These are phyloP conservation scores for Ypsolopha scabrella DNA, from an alignment of 2,888 invertebrate genomes.

Conservation along the genomic window DNA sequence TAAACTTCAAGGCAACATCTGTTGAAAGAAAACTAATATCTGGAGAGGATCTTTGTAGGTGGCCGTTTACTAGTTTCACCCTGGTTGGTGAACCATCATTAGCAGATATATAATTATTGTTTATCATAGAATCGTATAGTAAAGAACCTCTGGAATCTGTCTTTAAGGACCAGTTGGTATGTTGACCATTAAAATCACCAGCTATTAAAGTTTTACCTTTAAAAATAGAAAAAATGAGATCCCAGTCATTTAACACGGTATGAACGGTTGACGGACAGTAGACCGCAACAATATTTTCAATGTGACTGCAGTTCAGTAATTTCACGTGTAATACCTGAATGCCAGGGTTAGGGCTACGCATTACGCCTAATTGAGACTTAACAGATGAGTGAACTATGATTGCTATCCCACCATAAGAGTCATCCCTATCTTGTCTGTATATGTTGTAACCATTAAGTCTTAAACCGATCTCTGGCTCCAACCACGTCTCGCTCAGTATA, in stretches of 20 bases:
- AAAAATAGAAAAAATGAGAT: slow-evolving; percentile 9
- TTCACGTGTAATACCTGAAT: slow-evolving; percentile 9
- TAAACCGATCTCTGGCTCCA: slow-evolving; percentile 3
- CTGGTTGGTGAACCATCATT: slow-evolving; percentile 13
- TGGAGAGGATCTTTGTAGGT: slow-evolving; percentile 13
- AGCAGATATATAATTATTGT: slow-evolving; percentile 9
- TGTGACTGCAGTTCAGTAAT: slow-evolving; percentile 6
- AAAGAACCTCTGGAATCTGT: slow-evolving; percentile 13
- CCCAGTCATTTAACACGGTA: slow-evolving; percentile 14
- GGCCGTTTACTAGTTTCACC: slow-evolving; percentile 10
- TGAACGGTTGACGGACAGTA: slow-evolving; percentile 14
- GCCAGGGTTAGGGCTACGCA: neutral
- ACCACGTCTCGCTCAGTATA: slow-evolving; percentile 8
- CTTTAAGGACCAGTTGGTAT: slow-evolving; percentile 17
- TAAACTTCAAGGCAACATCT: slow-evolving; percentile 10
- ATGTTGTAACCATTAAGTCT: slow-evolving; percentile 8
- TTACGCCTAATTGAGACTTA: neutral
- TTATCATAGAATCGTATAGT: slow-evolving; percentile 12
- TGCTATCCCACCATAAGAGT: slow-evolving; percentile 11
- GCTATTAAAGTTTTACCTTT: slow-evolving; percentile 10
- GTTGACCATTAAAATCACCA: slow-evolving; percentile 20
- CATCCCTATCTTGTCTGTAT: slow-evolving; percentile 9
- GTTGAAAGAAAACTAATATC: slow-evolving; percentile 12
- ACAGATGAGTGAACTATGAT: slow-evolving; percentile 7
- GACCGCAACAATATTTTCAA: slow-evolving; percentile 9